Conservation (phyloP, 1,140 invertebrate genomes). For the Fopius arisanus region DNA sequence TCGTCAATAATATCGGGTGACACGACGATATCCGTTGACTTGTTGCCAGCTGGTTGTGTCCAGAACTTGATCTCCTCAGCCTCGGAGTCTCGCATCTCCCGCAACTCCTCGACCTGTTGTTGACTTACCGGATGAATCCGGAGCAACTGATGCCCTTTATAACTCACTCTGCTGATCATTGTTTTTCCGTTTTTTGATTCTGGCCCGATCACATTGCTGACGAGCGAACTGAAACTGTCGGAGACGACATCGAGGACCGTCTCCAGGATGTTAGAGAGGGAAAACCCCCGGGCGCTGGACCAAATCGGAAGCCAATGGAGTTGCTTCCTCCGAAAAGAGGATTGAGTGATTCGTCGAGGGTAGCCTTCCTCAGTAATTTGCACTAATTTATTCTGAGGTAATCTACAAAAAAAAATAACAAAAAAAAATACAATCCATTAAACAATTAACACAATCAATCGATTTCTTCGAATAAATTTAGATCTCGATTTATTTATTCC, state of each 20-base stretch:
- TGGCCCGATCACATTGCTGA: slow-evolving; percentile 49
- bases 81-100: slow-evolving; percentile 52
- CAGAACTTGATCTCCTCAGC: slow-evolving; percentile 67
- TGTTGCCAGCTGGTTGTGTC: slow-evolving; percentile 59
- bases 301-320: neutral
- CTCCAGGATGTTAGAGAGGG: slow-evolving; percentile 50
- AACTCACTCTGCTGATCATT: slow-evolving; percentile 44
- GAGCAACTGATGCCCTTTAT: slow-evolving; percentile 58
- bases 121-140: slow-evolving; percentile 49
- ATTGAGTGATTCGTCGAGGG: neutral
- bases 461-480: neutral
- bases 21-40: slow-evolving; percentile 75
- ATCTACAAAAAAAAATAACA: neutral
- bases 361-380: slow-evolving; percentile 15
- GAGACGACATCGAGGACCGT: slow-evolving; percentile 46
- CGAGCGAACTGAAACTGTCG: slow-evolving; percentile 45
- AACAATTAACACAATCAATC: no score
- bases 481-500: no score
- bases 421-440: no score
- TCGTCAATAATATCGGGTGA: slow-evolving; percentile 71
- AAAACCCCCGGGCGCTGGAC: slow-evolving; percentile 44
- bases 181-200: slow-evolving; percentile 47
- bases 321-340: slow-evolving; percentile 4
- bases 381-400: neutral
- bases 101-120: slow-evolving; percentile 48